Conservation (phyloP, 2,113 vertebrate species). For the Malurus alboscapulatus region DNA sequence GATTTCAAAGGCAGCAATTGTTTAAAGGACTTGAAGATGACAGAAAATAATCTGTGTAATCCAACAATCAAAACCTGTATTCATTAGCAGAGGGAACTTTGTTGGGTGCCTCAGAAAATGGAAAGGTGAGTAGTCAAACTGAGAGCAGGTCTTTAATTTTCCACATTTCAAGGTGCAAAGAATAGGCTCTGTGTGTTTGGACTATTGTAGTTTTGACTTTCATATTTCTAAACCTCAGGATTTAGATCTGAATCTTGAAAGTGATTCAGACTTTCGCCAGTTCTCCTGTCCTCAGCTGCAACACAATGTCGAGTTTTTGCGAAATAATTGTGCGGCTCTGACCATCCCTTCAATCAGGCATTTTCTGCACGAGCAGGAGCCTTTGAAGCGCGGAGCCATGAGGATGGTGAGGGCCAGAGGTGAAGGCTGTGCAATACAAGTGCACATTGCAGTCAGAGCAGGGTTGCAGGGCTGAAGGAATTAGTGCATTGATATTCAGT, state of each 20-base stretch:
- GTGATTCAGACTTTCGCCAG: conserved; percentile 49
- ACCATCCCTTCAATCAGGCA: background rate
- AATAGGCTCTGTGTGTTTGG: conserved; percentile 24
- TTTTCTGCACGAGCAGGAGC: background rate
- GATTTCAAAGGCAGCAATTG: conserved; percentile 40
- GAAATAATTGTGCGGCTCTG: conserved; percentile 43
- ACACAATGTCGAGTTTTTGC: conserved; percentile 28
- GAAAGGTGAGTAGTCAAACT: conserved; percentile 58
- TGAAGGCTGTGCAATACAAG: conserved; percentile 53
- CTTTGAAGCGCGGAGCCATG: conserved; percentile 52
- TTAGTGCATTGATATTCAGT: conserved; percentile 75
- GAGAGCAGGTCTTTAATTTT: conserved; percentile 56
- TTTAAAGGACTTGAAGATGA: conserved; percentile 48
- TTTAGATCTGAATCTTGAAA: conserved; percentile 68
- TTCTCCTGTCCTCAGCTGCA: conserved; percentile 28
- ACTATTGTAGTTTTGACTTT: conserved; percentile 26
- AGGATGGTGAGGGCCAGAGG: conserved; percentile 55
- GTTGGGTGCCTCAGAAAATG: conserved; percentile 44
- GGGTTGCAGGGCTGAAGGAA: conserved; percentile 51
- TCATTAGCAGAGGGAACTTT: conserved; percentile 57
- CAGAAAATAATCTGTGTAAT: conserved; percentile 48
- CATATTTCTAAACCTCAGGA: conserved; percentile 61
- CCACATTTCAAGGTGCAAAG: conserved; percentile 53
- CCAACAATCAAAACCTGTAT: conserved; percentile 51
- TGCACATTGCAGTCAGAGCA: conserved; percentile 60